Evolutionary conservation across 2,113 vertebrate species (phyloP).

Genomic region (Choloepus hoffmanni): DNA sequence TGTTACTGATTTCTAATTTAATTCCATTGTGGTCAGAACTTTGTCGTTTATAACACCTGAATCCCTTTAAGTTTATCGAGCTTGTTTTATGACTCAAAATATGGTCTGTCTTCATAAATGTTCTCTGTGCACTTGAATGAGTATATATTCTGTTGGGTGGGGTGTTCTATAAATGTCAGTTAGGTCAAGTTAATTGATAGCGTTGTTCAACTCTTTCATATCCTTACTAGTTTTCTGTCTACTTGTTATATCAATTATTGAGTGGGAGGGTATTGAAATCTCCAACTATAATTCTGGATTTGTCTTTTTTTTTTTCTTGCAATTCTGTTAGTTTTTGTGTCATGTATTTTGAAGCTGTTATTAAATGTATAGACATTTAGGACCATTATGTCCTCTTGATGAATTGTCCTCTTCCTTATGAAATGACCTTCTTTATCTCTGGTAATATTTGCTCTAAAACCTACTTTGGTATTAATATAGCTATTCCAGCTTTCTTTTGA

Average conservation of each 20-base stretch:
- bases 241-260: neutral
- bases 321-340: neutral
- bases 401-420: too few species aligned
- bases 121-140: neutral
- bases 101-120: neutral
- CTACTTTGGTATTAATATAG: too few species aligned
- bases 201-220: neutral
- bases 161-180: neutral
- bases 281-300: neutral
- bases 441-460: too few species aligned
- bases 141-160: neutral
- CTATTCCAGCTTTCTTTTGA: neutral
- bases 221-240: neutral
- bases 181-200: conserved; percentile 9
- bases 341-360: neutral
- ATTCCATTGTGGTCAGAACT: neutral
- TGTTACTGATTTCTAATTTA: neutral
- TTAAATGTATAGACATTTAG: neutral
- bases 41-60: neutral
- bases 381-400: neutral
- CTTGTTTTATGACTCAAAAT: neutral
- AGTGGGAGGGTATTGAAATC: neutral
- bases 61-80: neutral
- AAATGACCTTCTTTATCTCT: too few species aligned
- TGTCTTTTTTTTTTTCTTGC: neutral